Conservation (phyloP, 1,140 invertebrate species). For the Spodoptera litura region DNA sequence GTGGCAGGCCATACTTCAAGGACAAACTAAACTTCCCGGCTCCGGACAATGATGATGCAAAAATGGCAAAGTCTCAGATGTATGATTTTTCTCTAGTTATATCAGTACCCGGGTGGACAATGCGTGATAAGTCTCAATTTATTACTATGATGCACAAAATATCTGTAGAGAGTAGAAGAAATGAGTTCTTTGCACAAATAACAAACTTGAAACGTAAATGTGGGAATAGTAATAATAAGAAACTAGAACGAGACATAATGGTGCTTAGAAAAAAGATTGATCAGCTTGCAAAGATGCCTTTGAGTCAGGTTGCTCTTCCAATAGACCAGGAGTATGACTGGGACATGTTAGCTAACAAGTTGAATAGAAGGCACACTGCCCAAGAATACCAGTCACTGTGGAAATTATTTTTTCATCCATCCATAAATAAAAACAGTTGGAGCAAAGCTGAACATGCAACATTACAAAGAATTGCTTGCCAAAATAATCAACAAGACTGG, state of each 20-base stretch:
- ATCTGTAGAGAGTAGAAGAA: constrained; percentile 64
- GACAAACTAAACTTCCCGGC: constrained; percentile 69
- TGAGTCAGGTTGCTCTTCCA: constrained; percentile 68
- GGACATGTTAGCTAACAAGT: constrained; percentile 68
- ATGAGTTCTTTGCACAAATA: constrained; percentile 63
- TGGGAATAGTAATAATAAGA: constrained; percentile 53
- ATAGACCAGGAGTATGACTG: constrained; percentile 79
- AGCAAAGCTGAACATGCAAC: constrained; percentile 85
- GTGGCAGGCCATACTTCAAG: constrained; percentile 79
- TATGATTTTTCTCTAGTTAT: constrained; percentile 70
- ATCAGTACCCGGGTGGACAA: constrained; percentile 73
- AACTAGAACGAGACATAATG: constrained; percentile 58
- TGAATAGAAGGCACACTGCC: constrained; percentile 70
- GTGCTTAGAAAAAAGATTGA: constrained; percentile 59
- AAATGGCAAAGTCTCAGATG: constrained; percentile 70
- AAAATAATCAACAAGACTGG: constrained; percentile 88
- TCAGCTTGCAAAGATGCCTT: constrained; percentile 54
- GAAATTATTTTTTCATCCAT: constrained; percentile 89
- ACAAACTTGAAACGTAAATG: constrained; percentile 60
- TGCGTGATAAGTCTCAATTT: constrained; percentile 73
- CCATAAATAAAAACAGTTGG: constrained; percentile 88
- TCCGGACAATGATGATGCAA: constrained; percentile 74
- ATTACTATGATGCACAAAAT: constrained; percentile 62
- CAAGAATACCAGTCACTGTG: constrained; percentile 86
- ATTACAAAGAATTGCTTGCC: constrained; percentile 82